Base-by-base conservation (phyloP, 2,888 invertebrate species). In the Hemistola chrysoprasaria region DNA sequence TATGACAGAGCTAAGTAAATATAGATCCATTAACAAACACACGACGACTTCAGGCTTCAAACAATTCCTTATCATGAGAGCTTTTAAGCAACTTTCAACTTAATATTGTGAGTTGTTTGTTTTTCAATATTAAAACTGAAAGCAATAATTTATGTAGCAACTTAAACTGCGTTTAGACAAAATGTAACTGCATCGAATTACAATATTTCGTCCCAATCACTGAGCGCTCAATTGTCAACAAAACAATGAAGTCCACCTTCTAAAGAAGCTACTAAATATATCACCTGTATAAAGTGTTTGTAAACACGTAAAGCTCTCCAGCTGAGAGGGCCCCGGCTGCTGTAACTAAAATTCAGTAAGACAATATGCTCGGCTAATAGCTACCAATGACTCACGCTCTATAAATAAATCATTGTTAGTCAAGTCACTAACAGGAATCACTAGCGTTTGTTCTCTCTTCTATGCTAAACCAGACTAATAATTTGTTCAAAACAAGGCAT, bases 231-330 rank as follows among this genome's bases (percentile, higher is more conserved):
- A 83, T 79, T 73, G 78, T 78, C 68, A 70, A 56, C 54, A 52
- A 49, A 65, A 81, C 77, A 84, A 78, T 72, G 67, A 70, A 64
- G 54, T 61, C 56, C 53, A 73, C 74, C 83, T 82, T 75, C 82
- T 65, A 87, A 80, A 86, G 86, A 63, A 87, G 86, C 78, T 74
- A 78, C 87, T 78, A 79, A 77, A 79, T 59, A 80, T 69, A 84
- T 80, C 79, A 85, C 79, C 78, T 86, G 80, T 77, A 86, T 86
- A 85, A 87, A 87, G 74, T 88, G 84, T 88, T 88, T 85, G 87
- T 86, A 87, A 87, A 88, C 88, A 88, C 63, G 75, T 71, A 82
- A 81, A 81, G 78, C 77, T 53, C 51, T 80, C 87, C 86, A 82
- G 75, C 87, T 78, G 87, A 30, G 88, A 68, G 62, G 62, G 55